Evolutionary conservation across 1,140 invertebrate species (phyloP), one percentile per base, ranked within the genome.

Genomic region (Druon quercuslanigerum): DNA sequence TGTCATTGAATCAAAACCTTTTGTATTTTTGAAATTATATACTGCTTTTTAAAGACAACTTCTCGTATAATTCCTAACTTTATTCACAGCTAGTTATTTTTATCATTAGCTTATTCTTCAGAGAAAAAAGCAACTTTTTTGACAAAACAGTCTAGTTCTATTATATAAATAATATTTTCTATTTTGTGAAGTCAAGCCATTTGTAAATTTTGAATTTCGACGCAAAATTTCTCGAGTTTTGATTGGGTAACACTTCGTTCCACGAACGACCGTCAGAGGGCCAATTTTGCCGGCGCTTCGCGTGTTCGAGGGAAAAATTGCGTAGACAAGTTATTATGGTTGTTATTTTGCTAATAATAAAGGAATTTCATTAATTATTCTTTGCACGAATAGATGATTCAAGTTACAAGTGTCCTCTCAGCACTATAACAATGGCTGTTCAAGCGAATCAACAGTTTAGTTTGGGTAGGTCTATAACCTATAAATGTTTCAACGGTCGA

Each of bases 381-480:
- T 51, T 4, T 25, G 13, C 20, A 72, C 1, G n/a, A 50, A 5
- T 52, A 14, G 12, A 50, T 72, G 20, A 12, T 72, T 52, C 14
- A 51, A 16, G 17, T 20, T 51, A 16, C 19, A 50, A 52, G 46
- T 72, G 14, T 52, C 13, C 7, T 51, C 14, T 8, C 20, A 52
- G 79, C 40, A 66, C n/a, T n/a, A 46, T 14, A 78, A 50, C 40
- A 74, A 85, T 87, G 86, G 87, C 87, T 79, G 87, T 87, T 20
- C 85, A 84, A 83, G 80, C 86, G 17, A 87, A 86, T 79, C 85
- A 87, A 80, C 84, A 87, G 76, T 81, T 87, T 76, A 81, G 20
- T 70, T 84, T 87, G 80, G 86, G 87, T 88, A 51, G 60, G 79
- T 77, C 50, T n/a, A 25, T 74, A 76, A 81, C 51, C 46, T 78